Base-by-base conservation (phyloP, 2,888 invertebrate species). In the Psylliodes chrysocephalus region DNA sequence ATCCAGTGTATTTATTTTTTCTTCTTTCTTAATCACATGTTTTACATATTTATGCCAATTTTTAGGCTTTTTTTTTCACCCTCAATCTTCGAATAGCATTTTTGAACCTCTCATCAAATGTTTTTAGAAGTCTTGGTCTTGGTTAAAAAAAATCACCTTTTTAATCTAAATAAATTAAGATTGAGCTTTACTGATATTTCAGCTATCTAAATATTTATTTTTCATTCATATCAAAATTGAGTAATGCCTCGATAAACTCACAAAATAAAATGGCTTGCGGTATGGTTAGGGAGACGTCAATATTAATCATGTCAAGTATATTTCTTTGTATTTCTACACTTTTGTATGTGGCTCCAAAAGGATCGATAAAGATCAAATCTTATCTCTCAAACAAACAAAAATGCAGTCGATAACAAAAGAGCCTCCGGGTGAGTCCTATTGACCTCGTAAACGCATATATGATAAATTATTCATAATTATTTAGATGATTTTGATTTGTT, bases 341-440 rank as follows among this genome's bases (percentile, higher is more conserved):
- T 3, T 4, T 12, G 5, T 12, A 14, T 12, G 35, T 35, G 10
- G 35, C 12, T 35, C 44, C n/a, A 44, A 19, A 44, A 44, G 12
- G 19, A 3, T 35, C 14, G 55, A 56, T 56, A 56, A 52, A 60
- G 40, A 60, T 60, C 60, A 40, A 52, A 18, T 28, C 15, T 14
- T 52, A 40, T 60, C 52, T 60, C 30, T 52, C 60, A 18, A 60
- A 60, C 49, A 51, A 60, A 60, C 59, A 60, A 60, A 52, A 12
- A 12, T 3, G n/a, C 35, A 42, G 51, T 60, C 51, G 47, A 22
- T 35, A 25, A 25, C 35, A 51, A 25, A 19, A 59, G 15, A 17
- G 7, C 7, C 38, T n/a, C 14, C n/a, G n/a, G n/a, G 6, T n/a
- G 10, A 15, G 8, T 42, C 22, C 22, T 19, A 60, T 14, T 28